Evolutionary conservation across 1,140 invertebrate genomes (phyloP).

Genomic region (Camponotus floridanus): DNA sequence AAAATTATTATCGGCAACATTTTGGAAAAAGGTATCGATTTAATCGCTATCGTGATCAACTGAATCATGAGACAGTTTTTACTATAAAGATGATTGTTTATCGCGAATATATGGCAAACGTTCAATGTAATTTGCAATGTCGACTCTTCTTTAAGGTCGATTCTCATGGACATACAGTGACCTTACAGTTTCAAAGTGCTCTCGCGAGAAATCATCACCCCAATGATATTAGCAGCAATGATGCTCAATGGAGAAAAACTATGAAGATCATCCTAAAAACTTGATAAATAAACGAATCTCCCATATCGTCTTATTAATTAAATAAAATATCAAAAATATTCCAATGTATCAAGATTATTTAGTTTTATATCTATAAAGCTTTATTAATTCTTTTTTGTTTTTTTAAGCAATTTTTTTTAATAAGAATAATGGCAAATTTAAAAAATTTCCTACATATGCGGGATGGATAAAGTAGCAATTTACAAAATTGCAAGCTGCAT

Average conservation of each 20-base stretch:
- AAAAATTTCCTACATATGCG: background rate
- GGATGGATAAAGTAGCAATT: background rate
- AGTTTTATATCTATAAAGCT: background rate
- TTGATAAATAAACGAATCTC: slow-evolving; percentile 7
- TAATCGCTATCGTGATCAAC: slow-evolving; percentile 23
- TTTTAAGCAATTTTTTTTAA: no score
- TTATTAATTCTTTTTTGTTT: background rate
- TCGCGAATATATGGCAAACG: slow-evolving; percentile 46
- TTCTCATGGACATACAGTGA: slow-evolving; percentile 72
- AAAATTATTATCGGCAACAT: background rate
- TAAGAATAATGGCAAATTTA: background rate
- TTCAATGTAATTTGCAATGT: slow-evolving; percentile 62
- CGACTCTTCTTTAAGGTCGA: slow-evolving; percentile 73
- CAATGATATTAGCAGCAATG: slow-evolving; percentile 35
- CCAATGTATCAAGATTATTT: background rate
- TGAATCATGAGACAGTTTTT: slow-evolving; percentile 2
- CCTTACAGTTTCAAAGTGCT: slow-evolving; percentile 68
- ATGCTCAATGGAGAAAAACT: slow-evolving; percentile 54
- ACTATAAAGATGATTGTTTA: slow-evolving; percentile 42
- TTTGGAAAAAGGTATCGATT: slow-evolving; percentile 3
- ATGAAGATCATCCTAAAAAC: slow-evolving; percentile 64
- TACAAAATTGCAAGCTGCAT: slow-evolving; percentile 6
- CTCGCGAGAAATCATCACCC: slow-evolving; percentile 47
- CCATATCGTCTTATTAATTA: slow-evolving; percentile 8
- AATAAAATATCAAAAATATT: background rate